Evolutionary conservation across 2,113 vertebrate species (phyloP).

Genomic region (Tychaedon coryphoeus): DNA sequence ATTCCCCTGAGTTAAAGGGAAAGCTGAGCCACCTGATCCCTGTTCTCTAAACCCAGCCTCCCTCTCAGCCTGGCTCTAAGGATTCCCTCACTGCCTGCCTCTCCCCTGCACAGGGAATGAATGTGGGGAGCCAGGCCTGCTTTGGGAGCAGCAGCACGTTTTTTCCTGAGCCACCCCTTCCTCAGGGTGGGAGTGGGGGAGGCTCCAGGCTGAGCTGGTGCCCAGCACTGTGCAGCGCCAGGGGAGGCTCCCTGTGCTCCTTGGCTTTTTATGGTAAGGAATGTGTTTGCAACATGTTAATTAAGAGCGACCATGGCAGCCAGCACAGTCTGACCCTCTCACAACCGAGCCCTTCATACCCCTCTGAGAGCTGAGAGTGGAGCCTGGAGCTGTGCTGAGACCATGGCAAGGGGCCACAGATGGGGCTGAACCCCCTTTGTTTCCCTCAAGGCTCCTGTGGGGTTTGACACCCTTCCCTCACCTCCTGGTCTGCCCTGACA

Average conservation of each 20-base stretch:
- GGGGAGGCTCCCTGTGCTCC: not conserved
- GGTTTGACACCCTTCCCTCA: not conserved
- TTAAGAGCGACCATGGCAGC: not conserved
- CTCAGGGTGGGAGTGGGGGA: not conserved
- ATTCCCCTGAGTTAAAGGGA: not conserved
- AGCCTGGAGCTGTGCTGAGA: not conserved
- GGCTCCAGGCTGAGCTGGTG: not conserved
- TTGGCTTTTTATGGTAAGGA: slow-evolving; percentile 64
- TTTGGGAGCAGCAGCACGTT: not conserved
- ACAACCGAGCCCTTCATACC: not conserved
- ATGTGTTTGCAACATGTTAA: not conserved
- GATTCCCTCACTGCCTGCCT: not conserved
- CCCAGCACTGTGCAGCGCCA: rapidly evolving
- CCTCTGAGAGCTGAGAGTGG: not conserved
- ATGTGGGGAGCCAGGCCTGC: not conserved
- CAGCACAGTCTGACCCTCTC: not conserved
- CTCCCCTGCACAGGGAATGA: not conserved
- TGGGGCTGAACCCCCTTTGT: not conserved
- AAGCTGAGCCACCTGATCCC: rapidly evolving
- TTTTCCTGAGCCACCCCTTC: not conserved
- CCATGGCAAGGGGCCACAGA: rapidly evolving
- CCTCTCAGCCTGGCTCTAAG: not conserved
- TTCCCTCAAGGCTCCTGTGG: not conserved
- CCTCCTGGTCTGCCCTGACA: rapidly evolving
- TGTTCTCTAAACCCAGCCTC: not conserved